Conservation (phyloP, 1,140 invertebrate species). For the Aphaenogaster ashmeadi region DNA sequence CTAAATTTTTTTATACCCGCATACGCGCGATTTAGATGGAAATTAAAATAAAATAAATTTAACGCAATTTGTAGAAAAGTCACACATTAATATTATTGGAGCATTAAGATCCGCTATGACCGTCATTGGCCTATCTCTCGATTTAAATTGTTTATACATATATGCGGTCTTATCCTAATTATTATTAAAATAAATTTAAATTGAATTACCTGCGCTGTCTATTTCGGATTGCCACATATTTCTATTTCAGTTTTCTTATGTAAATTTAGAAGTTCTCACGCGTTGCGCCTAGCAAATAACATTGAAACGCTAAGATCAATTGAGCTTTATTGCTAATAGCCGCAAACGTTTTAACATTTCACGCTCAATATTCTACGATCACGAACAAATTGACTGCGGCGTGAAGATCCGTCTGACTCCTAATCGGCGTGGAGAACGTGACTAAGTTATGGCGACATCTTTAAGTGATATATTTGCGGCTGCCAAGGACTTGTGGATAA, state of each 20-base stretch:
- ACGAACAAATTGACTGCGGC: constrained; percentile 12
- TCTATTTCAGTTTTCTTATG: neutral
- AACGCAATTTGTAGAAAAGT: too few relatives aligned
- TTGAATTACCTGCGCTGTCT: neutral
- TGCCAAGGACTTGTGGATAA: neutral
- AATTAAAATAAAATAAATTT: neutral
- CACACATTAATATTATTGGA: too few relatives aligned
- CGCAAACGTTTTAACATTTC: constrained; percentile 36
- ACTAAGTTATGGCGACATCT: constrained; percentile 43
- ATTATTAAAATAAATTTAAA: neutral
- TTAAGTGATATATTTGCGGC: constrained; percentile 41
- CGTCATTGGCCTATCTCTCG: too few relatives aligned
- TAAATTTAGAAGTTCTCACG: constrained; percentile 14
- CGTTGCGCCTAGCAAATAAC: neutral
- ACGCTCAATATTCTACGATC: neutral
- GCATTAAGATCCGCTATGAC: too few relatives aligned
- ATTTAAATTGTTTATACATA: too few relatives aligned
- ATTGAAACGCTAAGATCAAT: neutral
- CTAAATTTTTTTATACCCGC: neutral
- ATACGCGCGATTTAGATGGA: neutral
- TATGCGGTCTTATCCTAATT: too few relatives aligned
- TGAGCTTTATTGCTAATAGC: neutral
- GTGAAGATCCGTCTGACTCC: neutral
- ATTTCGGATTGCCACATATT: neutral
- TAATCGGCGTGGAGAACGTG: constrained; percentile 28